Evolutionary conservation across 2,113 vertebrate species (phyloP).

Genomic region (Galemys pyrenaicus): DNA sequence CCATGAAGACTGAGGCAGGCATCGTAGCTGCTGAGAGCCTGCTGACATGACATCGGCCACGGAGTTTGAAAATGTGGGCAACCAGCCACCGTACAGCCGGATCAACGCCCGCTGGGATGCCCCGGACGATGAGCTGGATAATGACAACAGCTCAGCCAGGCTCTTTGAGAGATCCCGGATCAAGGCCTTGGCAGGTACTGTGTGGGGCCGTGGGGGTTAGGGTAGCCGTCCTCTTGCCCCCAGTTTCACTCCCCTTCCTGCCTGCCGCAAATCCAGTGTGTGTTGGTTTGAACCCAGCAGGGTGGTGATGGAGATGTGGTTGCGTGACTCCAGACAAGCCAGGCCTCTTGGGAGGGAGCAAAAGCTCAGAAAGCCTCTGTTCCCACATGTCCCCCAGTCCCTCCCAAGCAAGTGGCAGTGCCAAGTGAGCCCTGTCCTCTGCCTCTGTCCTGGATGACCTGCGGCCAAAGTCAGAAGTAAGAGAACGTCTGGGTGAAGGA

Average conservation of each 20-base stretch:
- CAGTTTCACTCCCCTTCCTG: neutral
- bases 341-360: neutral
- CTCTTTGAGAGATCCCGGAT: conserved; percentile 98
- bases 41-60: conserved; percentile 93
- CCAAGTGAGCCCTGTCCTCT: neutral
- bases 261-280: neutral
- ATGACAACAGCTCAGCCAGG: conserved; percentile 96
- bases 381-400: neutral
- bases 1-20: conserved; percentile 75
- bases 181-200: conserved; percentile 96
- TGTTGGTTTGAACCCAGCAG: neutral
- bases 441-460: neutral
- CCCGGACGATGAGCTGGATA: conserved; percentile 94
- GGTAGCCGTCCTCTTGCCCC: neutral
- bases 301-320: neutral
- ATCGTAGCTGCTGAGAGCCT: conserved; percentile 68
- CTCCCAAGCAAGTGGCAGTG: neutral
- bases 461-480: neutral
- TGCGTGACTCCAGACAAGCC: neutral
- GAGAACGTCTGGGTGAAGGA: neutral
- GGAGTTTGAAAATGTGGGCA: conserved; percentile 96
- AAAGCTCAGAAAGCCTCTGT: neutral
- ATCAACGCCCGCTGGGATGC: conserved; percentile 94
- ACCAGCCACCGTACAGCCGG: conserved; percentile 95
- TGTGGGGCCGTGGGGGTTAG: neutral